These are phyloP conservation scores for Bolborhynchus lineola DNA, from an alignment of 2,113 vertebrate species.

Conservation along the genomic window DNA sequence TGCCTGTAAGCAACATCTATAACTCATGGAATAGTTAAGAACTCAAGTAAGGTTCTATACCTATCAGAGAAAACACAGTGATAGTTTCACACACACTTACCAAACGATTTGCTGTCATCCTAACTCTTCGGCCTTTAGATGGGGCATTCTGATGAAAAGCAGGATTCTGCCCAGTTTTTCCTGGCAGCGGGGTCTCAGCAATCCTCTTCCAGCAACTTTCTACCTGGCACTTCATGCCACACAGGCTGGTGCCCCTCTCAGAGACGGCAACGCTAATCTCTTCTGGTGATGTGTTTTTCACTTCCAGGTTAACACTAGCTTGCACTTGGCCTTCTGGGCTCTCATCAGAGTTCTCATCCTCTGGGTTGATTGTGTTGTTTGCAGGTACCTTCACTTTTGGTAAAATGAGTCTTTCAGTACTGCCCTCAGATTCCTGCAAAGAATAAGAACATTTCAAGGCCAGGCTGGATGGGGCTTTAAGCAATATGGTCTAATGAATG, in stretches of 20 bases:
- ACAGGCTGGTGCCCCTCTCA: neutral
- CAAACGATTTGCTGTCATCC: neutral
- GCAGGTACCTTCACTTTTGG: neutral
- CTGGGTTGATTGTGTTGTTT: neutral
- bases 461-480: neutral
- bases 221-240: rapidly evolving
- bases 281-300: neutral
- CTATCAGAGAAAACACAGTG: neutral
- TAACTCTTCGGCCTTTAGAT: rapidly evolving
- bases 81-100: neutral
- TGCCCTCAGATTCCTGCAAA: neutral
- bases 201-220: neutral
- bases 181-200: neutral
- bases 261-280: rapidly evolving
- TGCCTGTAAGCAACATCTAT: neutral
- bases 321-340: neutral
- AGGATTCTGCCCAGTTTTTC: neutral
- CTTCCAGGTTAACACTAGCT: neutral
- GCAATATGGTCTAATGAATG: neutral
- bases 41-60: rapidly evolving
- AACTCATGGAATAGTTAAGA: neutral
- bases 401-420: neutral
- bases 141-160: neutral
- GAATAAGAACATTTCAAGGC: neutral
- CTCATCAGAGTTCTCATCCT: neutral